phyloP scores from a whole-genome alignment of 1,140 invertebrate genomes.

The Elymnias hypermnestra region DNA sequence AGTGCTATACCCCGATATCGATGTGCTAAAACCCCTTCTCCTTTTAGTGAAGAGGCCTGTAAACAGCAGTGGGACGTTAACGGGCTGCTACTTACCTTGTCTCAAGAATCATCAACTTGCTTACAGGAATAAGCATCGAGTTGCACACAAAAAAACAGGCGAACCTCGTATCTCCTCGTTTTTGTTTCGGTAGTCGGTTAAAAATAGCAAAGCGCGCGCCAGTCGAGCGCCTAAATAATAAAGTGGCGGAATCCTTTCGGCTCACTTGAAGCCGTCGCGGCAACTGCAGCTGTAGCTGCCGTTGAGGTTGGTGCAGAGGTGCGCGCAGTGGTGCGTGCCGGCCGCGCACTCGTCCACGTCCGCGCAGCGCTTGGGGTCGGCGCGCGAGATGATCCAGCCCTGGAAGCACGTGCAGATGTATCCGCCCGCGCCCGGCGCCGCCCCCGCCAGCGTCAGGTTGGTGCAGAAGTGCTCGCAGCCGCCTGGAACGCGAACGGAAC shows the following conservation, averaged over 20 bases:
- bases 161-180: too few relatives aligned
- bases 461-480: conserved; percentile 96
- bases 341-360: conserved; percentile 98
- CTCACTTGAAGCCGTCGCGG: conserved; percentile 88
- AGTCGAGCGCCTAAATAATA: too few relatives aligned
- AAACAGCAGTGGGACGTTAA: too few relatives aligned
- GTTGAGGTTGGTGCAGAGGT: conserved; percentile 98
- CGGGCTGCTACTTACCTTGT: too few relatives aligned
- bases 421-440: conserved; percentile 96
- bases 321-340: conserved; percentile 96
- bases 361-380: conserved; percentile 98
- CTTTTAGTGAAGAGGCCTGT: too few relatives aligned
- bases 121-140: too few relatives aligned
- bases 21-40: too few relatives aligned
- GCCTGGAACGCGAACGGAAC: conserved; percentile 97
- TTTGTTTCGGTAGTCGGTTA: too few relatives aligned
- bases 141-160: too few relatives aligned
- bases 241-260: conserved; percentile 88
- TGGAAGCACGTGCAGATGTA: conserved; percentile 92
- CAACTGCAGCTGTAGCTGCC: conserved; percentile 94
- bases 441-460: conserved; percentile 81
- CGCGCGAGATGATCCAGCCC: conserved; percentile 94
- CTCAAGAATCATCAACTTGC: too few relatives aligned
- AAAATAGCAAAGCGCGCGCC: too few relatives aligned
- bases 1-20: too few relatives aligned